Conservation (phyloP, 1,140 invertebrate species). For the Hormaphis cornu region DNA sequence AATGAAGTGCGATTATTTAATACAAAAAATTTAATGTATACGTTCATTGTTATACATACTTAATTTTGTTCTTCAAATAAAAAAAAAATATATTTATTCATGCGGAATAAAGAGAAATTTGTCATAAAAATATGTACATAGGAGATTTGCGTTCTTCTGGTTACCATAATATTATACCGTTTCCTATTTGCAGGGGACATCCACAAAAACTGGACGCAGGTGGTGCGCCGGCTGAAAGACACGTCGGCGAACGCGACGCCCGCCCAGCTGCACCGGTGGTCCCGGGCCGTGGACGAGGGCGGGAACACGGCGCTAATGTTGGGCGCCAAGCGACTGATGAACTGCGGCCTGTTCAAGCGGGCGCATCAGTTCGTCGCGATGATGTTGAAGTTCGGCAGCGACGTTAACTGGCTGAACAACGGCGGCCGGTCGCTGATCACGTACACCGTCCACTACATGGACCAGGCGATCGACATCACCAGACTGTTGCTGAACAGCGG, state of each 20-base stretch:
- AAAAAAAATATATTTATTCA: too few species aligned
- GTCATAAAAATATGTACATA: too few species aligned
- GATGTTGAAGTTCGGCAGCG: conserved; percentile 40
- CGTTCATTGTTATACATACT: too few species aligned
- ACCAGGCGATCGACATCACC: conserved; percentile 40
- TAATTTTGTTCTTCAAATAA: too few species aligned
- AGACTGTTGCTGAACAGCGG: conserved; percentile 41
- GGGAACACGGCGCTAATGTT: conserved; percentile 45
- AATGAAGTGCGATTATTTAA: too few species aligned
- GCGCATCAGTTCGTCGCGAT: conserved; percentile 38
- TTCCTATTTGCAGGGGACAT: not conserved
- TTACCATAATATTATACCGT: too few species aligned
- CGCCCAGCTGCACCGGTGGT: conserved; percentile 3
- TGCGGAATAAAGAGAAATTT: too few species aligned
- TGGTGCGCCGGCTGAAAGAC: conserved; percentile 19
- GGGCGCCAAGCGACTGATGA: conserved; percentile 39
- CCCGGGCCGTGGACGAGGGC: conserved; percentile 39
- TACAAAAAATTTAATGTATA: too few species aligned
- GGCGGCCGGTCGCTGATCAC: conserved; percentile 40
- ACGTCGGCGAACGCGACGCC: not conserved
- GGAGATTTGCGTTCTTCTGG: too few species aligned
- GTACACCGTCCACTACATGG: conserved; percentile 41
- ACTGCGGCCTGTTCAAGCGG: conserved; percentile 37
- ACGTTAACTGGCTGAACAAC: conserved; percentile 39
- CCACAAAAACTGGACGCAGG: conserved; percentile 16